Evolutionary conservation across 1,140 invertebrate species (phyloP).

Genomic region (Anastrepha ludens): DNA sequence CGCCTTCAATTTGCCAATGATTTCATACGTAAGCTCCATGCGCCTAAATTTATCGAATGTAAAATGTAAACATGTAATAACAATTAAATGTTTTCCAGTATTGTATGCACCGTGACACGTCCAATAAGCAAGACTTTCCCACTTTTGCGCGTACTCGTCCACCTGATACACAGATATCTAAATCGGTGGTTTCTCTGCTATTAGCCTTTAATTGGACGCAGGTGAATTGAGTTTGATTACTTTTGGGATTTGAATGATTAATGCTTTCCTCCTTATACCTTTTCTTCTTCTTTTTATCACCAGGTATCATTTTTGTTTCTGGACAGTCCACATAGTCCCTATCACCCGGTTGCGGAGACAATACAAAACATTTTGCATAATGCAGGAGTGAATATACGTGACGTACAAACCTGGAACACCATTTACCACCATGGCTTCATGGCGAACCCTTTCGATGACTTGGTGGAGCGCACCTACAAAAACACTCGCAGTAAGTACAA

Average conservation of each 20-base stretch:
- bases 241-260: neutral
- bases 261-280: too few relatives aligned
- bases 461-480: conserved; percentile 84
- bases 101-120: conserved; percentile 89
- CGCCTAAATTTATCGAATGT: too few relatives aligned
- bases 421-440: conserved; percentile 85
- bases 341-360: conserved; percentile 83
- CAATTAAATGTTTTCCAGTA: conserved; percentile 77
- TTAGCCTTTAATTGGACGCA: conserved; percentile 88
- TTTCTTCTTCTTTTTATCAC: neutral
- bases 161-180: conserved; percentile 93
- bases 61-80: neutral
- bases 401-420: conserved; percentile 82
- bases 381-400: conserved; percentile 82
- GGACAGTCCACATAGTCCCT: conserved; percentile 81
- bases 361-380: conserved; percentile 81
- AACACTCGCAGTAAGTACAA: conserved; percentile 86
- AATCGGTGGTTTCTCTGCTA: conserved; percentile 88
- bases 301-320: conserved; percentile 85
- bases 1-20: conserved; percentile 93
- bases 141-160: conserved; percentile 95
- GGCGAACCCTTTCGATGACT: conserved; percentile 86
- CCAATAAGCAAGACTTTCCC: conserved; percentile 90
- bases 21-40: conserved; percentile 83
- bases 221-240: conserved; percentile 72